phyloP scores from a whole-genome alignment of 2,797 vertebrate species.

The Acipenser transmontanus region DNA sequence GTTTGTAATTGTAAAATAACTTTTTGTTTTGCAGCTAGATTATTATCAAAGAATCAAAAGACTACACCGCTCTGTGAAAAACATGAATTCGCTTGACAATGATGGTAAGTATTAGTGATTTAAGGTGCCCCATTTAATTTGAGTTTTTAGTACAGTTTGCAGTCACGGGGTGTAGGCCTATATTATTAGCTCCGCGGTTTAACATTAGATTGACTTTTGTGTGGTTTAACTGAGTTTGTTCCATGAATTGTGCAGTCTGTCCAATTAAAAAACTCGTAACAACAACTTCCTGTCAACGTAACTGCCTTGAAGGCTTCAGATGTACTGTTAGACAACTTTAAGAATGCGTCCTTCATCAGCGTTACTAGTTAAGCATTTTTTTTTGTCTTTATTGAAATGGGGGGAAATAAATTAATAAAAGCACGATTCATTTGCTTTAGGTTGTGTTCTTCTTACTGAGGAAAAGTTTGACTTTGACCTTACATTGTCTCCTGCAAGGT shows the following conservation, averaged over 20 bases:
- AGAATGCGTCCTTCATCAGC: background rate
- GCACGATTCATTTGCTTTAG: slow-evolving; percentile 25
- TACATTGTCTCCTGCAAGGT: slow-evolving; percentile 60
- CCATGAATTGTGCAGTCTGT: slow-evolving; percentile 4
- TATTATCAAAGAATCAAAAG: background rate
- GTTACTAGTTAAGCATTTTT: background rate
- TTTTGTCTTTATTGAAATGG: too few relatives aligned
- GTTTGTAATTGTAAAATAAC: too few relatives aligned
- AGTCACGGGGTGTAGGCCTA: background rate
- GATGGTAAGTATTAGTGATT: slow-evolving; percentile 23
- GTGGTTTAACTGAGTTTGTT: background rate
- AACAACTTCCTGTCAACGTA: too few relatives aligned
- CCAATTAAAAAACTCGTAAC: too few relatives aligned
- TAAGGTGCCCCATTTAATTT: background rate
- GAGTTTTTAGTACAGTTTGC: background rate
- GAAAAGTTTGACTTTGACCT: slow-evolving; percentile 72
- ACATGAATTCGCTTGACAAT: slow-evolving; percentile 25
- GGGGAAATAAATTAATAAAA: too few relatives aligned
- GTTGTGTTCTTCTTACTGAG: slow-evolving; percentile 45
- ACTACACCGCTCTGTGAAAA: background rate
- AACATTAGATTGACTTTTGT: background rate
- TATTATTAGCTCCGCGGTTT: too few relatives aligned
- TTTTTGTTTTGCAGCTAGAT: background rate
- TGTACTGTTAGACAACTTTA: background rate
- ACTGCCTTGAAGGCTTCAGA: background rate